phyloP scores from a whole-genome alignment of 30 jellyfish, hydroid and myxozoan species.

The Aurelia sp. region DNA sequence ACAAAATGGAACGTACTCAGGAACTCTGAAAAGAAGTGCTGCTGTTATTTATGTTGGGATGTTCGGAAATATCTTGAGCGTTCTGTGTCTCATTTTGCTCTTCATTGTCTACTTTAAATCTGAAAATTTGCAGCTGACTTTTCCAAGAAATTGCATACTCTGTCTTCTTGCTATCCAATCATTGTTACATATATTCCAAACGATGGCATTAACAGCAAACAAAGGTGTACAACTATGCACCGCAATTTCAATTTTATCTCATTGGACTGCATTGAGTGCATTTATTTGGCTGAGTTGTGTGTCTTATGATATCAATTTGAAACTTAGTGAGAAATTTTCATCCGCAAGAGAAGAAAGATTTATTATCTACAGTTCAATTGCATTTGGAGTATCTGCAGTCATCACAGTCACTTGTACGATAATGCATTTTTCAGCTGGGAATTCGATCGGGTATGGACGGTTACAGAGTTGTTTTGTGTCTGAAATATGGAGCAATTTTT shows the following conservation, averaged over 20 bases:
- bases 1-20: not conserved
- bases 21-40: not conserved
- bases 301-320: constrained; percentile 26
- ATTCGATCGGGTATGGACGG: constrained; percentile 42
- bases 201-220: constrained; percentile 1
- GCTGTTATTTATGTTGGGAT: not conserved
- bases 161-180: constrained; percentile 30
- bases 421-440: constrained; percentile 40
- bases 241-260: constrained; percentile 50
- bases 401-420: constrained; percentile 35
- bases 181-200: constrained; percentile 45
- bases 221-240: constrained; percentile 20
- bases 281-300: constrained; percentile 61
- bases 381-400: constrained; percentile 60
- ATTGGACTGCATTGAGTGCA: constrained; percentile 61
- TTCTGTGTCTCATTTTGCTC: constrained; percentile 11
- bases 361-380: constrained; percentile 30
- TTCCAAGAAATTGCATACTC: constrained; percentile 38
- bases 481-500: constrained; percentile 21
- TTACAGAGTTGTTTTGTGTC: constrained; percentile 27
- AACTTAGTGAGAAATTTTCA: not conserved
- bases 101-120: constrained; percentile 15
- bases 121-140: constrained; percentile 1
- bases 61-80: constrained; percentile 32
- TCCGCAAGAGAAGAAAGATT: constrained; percentile 39